phyloP scores from a whole-genome alignment of 2,797 vertebrate species.

The Silurus lanzhouensis region DNA sequence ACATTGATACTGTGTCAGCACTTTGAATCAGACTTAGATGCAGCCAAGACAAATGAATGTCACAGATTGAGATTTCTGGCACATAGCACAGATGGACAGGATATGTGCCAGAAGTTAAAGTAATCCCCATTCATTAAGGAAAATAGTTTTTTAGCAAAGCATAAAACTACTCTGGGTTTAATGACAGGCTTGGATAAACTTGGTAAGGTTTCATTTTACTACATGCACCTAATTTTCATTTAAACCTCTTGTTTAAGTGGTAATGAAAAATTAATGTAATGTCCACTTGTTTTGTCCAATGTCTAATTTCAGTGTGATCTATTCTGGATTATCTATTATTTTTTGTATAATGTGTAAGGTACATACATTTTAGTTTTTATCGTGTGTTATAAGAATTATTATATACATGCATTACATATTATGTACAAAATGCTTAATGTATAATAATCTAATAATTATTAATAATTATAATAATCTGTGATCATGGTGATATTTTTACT shows the following conservation, averaged over 20 bases:
- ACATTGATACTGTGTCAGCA: constrained; percentile 8
- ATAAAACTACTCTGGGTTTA: background rate
- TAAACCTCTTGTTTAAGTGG: background rate
- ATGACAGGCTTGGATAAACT: background rate
- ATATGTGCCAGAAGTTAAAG: constrained; percentile 8
- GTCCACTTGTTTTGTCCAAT: background rate
- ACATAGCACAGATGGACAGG: constrained; percentile 29
- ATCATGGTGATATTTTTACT: background rate
- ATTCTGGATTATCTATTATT: background rate
- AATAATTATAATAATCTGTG: background rate
- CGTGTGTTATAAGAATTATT: background rate
- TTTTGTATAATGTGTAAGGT: background rate
- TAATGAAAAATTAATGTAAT: background rate
- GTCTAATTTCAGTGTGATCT: background rate
- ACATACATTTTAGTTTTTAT: background rate
- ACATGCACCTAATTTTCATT: background rate
- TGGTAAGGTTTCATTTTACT: background rate
- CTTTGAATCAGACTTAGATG: constrained; percentile 28
- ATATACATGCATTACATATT: background rate
- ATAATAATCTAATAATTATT: background rate
- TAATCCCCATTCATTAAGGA: background rate
- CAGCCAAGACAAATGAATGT: constrained; percentile 26
- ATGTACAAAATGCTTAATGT: background rate
- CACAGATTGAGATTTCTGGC: constrained; percentile 17
- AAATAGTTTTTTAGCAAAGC: background rate